A percentile compares a stretch with the other conserved stretches of the same genome.
Evolutionary conservation across 2,888 invertebrate species (phyloP).

Genomic region (Pachliopta kotzebuea): DNA sequence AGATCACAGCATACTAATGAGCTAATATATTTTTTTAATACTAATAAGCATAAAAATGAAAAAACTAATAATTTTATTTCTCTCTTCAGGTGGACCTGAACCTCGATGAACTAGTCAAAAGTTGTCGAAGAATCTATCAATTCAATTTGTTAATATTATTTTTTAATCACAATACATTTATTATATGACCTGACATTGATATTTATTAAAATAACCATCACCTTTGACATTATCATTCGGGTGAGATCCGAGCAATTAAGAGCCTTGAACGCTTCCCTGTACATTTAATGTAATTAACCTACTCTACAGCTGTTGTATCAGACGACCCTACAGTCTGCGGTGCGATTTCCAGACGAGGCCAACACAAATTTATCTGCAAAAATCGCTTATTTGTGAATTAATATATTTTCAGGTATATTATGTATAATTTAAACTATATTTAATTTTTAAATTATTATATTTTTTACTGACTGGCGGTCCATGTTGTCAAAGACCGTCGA

Average conservation of each 20-base stretch:
- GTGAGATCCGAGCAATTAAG: not conserved
- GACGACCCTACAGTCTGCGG: not conserved
- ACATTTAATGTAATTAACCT: not conserved
- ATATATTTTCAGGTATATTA: no score
- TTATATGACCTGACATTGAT: not conserved
- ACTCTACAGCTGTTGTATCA: not conserved
- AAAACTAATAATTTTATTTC: not conserved
- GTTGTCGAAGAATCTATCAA: not conserved
- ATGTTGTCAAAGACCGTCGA: no score
- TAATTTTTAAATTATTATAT: no score
- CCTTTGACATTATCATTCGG: constrained; percentile 2
- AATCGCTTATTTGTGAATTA: no score
- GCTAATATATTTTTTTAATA: no score
- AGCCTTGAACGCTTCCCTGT: not conserved
- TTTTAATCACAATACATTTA: not conserved
- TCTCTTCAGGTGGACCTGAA: not conserved
- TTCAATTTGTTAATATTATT: not conserved
- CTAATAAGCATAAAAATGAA: no score
- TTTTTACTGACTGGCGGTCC: no score
- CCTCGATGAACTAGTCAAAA: not conserved
- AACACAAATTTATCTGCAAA: no score
- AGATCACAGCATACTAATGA: no score
- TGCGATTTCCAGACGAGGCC: no score
- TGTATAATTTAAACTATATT: no score
- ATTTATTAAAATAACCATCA: not conserved